Percentiles rank a stretch among this genome's conserved stretches.
These are phyloP conservation scores for Euspilapteryx auroguttella DNA, from an alignment of 2,888 invertebrate species.

Conservation along the genomic window DNA sequence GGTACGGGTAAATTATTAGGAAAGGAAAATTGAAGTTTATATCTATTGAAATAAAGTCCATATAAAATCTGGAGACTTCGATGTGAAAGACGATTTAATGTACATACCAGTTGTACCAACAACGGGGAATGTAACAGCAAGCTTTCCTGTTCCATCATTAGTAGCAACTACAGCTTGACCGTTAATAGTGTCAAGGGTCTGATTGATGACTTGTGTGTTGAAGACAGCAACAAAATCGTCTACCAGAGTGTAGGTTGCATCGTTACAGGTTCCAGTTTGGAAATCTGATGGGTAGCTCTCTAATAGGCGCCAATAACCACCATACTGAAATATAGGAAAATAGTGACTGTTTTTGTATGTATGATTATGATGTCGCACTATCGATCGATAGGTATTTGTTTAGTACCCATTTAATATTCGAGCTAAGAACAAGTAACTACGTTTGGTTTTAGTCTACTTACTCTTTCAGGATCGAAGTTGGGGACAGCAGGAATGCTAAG, in stretches of 20 bases:
- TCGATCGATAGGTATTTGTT: too few species aligned
- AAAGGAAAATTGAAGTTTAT: too few species aligned
- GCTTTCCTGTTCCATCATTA: conserved; percentile 44
- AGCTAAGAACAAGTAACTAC: too few species aligned
- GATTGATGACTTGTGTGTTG: conserved; percentile 31
- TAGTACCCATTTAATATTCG: too few species aligned
- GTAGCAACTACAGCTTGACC: conserved; percentile 42
- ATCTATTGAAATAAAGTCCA: too few species aligned
- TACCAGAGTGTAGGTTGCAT: conserved; percentile 44
- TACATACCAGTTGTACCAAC: conserved; percentile 29
- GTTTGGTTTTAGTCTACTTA: too few species aligned
- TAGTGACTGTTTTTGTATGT: background rate
- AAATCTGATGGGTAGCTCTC: conserved; percentile 62
- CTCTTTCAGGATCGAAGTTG: conserved; percentile 17
- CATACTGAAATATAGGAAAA: conserved; percentile 24
- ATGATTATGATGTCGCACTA: too few species aligned
- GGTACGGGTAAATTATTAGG: too few species aligned
- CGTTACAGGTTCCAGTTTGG: conserved; percentile 64
- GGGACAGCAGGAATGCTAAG: conserved; percentile 14
- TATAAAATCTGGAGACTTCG: too few species aligned
- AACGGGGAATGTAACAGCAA: conserved; percentile 55
- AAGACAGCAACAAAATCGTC: conserved; percentile 11
- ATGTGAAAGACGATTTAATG: too few species aligned
- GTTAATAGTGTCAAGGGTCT: conserved; percentile 38
- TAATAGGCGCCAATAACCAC: conserved; percentile 60